Evolutionary conservation across 2,797 vertebrate genomes (phyloP), one percentile per base, ranked within the genome.

Genomic region (Karalla daura): DNA sequence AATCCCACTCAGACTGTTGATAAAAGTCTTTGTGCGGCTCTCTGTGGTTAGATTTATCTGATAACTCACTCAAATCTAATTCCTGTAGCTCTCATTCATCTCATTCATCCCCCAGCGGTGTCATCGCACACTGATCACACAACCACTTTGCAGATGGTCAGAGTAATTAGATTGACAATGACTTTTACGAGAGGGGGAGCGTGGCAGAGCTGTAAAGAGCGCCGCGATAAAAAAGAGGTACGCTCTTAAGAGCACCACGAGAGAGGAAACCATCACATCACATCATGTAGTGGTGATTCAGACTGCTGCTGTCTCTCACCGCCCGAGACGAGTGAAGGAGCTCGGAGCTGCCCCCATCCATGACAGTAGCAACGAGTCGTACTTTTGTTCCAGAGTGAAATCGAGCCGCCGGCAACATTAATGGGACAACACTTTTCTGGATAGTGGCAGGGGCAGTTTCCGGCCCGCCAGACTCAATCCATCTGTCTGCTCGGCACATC

Each of bases 401-500:
- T 75, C 66, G 64, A 20, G 39, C 76, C 75, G 65, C 51, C 7
- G 66, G 69, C 32, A 46, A 76, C 78, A 58, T 68, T 81, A 85
- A 81, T 77, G 72, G 70, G 68, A 64, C 71, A 56, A 59, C 70
- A 76, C 78, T 86, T 83, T 83, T 72, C 20, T 2, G 63, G 60
- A 32, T 49, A 15, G 50, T 63, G 65, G 63, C 64, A 13, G 53
- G 50, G 56, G 60, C 61, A 61, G 61, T 86, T 86, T 87, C 66
- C 23, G 47, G 58, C 52, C 78, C 7, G 35, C 78, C 83, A 76
- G 74, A 72, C 76, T 86, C 69, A 76, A 86, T 87, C 63, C 81
- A 82, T 90, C 88, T 84, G 80, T 87, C 64, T 80, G 76, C 77
- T 50, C 23, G 9, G 58, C 65, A 70, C 73, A 80, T 83, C 61